Conservation (phyloP, 2,113 vertebrate genomes). For the Ceratotherium simum region DNA sequence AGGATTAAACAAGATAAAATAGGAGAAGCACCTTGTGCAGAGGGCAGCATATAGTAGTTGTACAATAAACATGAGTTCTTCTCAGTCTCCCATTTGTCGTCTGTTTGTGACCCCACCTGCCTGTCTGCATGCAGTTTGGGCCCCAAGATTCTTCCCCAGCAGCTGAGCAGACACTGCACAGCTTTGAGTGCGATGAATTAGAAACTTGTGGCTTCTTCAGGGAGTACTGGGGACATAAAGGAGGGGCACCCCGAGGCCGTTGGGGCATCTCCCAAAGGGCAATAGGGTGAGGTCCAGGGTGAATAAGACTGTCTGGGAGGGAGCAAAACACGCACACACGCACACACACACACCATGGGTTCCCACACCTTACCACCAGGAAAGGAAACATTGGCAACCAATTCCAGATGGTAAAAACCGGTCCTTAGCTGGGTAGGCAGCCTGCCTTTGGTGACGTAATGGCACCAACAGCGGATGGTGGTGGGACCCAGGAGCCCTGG, state of each 20-base stretch:
- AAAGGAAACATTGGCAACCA: slow-evolving; percentile 66
- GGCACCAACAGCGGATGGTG: not conserved
- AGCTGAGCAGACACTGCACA: not conserved
- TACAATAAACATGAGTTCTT: not conserved
- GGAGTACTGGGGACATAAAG: not conserved
- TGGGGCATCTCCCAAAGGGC: not conserved
- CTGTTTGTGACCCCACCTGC: not conserved
- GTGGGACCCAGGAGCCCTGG: not conserved
- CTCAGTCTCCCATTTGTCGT: not conserved
- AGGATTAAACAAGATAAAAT: not conserved
- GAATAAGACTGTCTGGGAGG: not conserved
- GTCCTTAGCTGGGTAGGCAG: slow-evolving; percentile 58
- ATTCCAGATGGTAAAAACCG: slow-evolving; percentile 69
- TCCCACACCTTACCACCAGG: not conserved
- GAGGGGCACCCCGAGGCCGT: not conserved
- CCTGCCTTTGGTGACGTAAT: not conserved
- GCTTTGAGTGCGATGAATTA: not conserved
- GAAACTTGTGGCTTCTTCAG: not conserved
- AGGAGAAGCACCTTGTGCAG: not conserved
- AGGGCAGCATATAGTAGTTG: not conserved
- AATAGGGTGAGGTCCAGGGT: not conserved
- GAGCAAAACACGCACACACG: not conserved
- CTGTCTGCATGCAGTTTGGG: not conserved
- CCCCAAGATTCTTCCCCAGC: not conserved
- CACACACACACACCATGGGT: not conserved